Evolutionary conservation across 2,888 invertebrate species (phyloP).

Genomic region (Lepidocyrtinus sp.): DNA sequence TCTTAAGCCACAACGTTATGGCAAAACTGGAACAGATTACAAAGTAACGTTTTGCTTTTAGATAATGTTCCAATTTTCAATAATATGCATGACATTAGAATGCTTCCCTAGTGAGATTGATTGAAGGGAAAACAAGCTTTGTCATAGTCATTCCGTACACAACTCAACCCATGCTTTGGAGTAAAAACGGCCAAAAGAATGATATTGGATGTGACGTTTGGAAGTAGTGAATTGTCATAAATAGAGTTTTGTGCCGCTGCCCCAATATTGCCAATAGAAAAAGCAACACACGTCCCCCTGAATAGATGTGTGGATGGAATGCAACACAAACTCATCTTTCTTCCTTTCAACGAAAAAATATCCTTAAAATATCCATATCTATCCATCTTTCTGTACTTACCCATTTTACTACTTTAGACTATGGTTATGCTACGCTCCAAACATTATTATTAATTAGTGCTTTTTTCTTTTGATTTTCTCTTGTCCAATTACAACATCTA

Average conservation of each 20-base stretch:
- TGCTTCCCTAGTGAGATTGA: not conserved
- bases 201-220: not conserved
- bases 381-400: too few relatives aligned
- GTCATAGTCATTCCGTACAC: not conserved
- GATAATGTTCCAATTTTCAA: too few relatives aligned
- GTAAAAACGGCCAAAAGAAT: constrained; percentile 1
- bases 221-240: constrained; percentile 9
- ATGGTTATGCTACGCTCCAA: not conserved
- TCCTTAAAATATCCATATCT: not conserved
- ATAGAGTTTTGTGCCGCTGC: not conserved
- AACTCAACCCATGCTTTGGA: constrained; percentile 8
- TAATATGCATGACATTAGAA: too few relatives aligned
- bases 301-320: too few relatives aligned
- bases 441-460: constrained; percentile 7
- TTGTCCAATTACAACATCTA: too few relatives aligned
- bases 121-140: constrained; percentile 11
- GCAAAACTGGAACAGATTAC: too few relatives aligned
- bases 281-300: not conserved
- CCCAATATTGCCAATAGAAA: not conserved
- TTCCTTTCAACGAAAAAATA: not conserved
- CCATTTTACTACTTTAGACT: too few relatives aligned
- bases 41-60: too few relatives aligned
- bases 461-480: too few relatives aligned
- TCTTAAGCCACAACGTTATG: not conserved
- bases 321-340: not conserved